Evolutionary conservation across 2,888 invertebrate genomes (phyloP), one percentile per base, ranked within the genome.

Genomic region (Lottia scabra): DNA sequence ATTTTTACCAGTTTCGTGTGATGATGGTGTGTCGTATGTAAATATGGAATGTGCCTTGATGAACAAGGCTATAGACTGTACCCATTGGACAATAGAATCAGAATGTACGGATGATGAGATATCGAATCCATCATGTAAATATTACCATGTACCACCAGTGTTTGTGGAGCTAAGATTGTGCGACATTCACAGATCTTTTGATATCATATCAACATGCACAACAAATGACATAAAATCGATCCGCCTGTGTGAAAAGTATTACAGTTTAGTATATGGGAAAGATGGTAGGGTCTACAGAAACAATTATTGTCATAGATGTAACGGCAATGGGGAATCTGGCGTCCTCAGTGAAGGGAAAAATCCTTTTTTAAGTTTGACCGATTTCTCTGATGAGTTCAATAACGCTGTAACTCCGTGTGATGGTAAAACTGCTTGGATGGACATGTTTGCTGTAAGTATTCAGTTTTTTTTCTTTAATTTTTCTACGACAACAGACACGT

Each of bases 331-430:
- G 2, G n/a, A 19, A 19, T 3, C 15, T 4, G 1, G 1, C n/a
- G n/a, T 8, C 1, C 4, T 19, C 19, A n/a, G 16, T 48, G 2
- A n/a, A n/a, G 1, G 0, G 1, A 10, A 0, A 1, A 12, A 10
- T 19, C 56, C 56, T 2, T 19, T 19, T 19, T 10, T 8, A 56
- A 19, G n/a, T 19, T 19, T 56, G 6, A 15, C 16, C 16, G 8
- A 19, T 19, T 56, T 56, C 19, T 10, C 56, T 2, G 56, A 56
- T 19, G 1, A 10, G 0, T 56, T 56, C 19, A 19, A 56, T n/a
- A 15, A 56, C 3, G 56, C 56, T 56, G 56, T 56, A 19, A 6
- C 12, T 2, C 56, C 56, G 0, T 56, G 56, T 56, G 56, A 56
- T 15, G 56, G 56, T 56, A 12, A n/a, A 56, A 56, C 19, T 6